Evolutionary conservation across 2,888 invertebrate species (phyloP), one percentile per base, ranked within the genome.

Genomic region (Ecdyonurus torrentis): DNA sequence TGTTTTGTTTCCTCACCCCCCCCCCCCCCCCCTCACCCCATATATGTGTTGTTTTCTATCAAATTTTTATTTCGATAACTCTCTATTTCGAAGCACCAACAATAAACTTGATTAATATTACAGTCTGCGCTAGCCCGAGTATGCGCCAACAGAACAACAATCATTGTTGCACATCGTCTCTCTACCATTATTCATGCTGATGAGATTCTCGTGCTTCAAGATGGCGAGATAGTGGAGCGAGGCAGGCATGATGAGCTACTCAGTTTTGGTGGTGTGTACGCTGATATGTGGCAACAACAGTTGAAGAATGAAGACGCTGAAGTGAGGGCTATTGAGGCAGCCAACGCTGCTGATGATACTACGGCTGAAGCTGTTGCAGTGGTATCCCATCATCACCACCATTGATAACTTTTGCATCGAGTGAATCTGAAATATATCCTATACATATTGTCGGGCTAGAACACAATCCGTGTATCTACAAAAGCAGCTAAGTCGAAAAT

Each of bases 141-240:
- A 23, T 92, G 91, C 72, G 79, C 82, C 0, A 90, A 93, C 73
- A 83, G 91, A 63, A 97, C 97, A 0, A 95, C 95, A 0, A 81
- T 98, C 7, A 90, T 97, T 62, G 90, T 98, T 50, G 97, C 98
- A 0, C 97, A 98, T 76, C 83, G 93, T 63, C 75, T 98, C 59
- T 96, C 96, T 0, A 98, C 97, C 0, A 85, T 98, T 64, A 91
- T 95, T 67, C 89, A 96, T 74, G 94, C 95, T 0, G 90, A 97
- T 77, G 89, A 93, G 75, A 98, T 98, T 70, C 76, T 97, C 3
- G 97, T 98, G 1, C 75, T 98, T 52, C 86, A 87, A 71, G 91
- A 96, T 1, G 97, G 98, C 1, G 84, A 85, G 73, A 92, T 98
- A 67, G 83, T 89, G 1, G 97, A 98, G 75, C 81, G 91, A 66